phyloP scores from a whole-genome alignment of 1,140 invertebrate genomes.

The Eupristina koningsbergeri region DNA sequence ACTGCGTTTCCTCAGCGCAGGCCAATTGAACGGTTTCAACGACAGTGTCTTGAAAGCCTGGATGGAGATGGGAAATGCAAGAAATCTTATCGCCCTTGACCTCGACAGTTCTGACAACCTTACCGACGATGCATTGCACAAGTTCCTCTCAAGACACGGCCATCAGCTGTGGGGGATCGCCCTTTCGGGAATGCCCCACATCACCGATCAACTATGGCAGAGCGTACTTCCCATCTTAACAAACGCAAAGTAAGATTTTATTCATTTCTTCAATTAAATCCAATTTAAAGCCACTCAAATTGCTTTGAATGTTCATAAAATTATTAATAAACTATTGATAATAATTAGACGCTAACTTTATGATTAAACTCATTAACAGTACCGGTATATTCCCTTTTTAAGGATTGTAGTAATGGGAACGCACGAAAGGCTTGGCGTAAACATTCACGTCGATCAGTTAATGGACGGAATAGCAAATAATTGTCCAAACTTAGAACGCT shows the following conservation, averaged over 20 bases:
- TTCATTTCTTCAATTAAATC: no score
- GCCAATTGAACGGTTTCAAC: constrained; percentile 97
- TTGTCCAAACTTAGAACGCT: constrained; percentile 88
- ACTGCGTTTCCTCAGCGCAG: constrained; percentile 92
- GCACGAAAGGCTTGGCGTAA: constrained; percentile 93
- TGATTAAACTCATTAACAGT: background rate
- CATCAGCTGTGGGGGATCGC: constrained; percentile 89
- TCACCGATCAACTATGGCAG: constrained; percentile 97
- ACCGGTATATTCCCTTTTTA: background rate
- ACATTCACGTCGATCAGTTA: constrained; percentile 96
- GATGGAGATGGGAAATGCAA: constrained; percentile 90
- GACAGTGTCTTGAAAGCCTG: constrained; percentile 93
- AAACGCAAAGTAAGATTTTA: constrained; percentile 86
- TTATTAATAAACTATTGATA: background rate
- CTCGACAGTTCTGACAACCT: constrained; percentile 96
- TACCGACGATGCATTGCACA: constrained; percentile 91
- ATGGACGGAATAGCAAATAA: constrained; percentile 98
- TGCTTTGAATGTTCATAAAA: no score
- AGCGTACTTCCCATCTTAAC: constrained; percentile 90
- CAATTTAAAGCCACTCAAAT: no score
- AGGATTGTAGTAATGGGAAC: constrained; percentile 98
- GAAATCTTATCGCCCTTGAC: constrained; percentile 90
- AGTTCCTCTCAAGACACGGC: constrained; percentile 92
- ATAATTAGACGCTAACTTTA: background rate
- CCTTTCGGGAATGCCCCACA: constrained; percentile 96